Evolutionary conservation across 2,113 vertebrate species (phyloP), one percentile per base, ranked within the genome.

Genomic region (Cervus canadensis): DNA sequence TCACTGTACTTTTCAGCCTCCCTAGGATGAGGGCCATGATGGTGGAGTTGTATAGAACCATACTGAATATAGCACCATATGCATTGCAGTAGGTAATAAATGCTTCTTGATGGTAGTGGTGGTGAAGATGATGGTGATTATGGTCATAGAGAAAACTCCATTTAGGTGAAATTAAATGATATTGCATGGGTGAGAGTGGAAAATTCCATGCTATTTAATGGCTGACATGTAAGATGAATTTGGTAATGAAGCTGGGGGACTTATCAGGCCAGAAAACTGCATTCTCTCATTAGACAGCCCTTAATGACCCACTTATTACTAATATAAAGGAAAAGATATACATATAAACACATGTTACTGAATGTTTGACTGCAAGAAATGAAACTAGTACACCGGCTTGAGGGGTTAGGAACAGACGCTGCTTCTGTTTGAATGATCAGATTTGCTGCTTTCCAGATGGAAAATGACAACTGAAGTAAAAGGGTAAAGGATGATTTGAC

Each of bases 231-330:
- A 94, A 97, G 96, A 98, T 95, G 92, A 95, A 97, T 97, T 96
- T 96, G 93, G 86, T 95, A 97, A 96, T 98, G 97, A 97, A 96
- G 57, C 92, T 91, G 26, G 0, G 62, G 87, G 71, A 94, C 89
- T 95, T 92, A 97, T 93, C 89, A 95, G 87, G 96, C 94, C 98
- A 97, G 83, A 97, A 95, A 97, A 95, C 94, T 93, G 87, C 89
- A 96, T 90, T 96, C 83, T 98, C 87, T 97, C 95, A 59, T 97
- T 97, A 97, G 43, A 71, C 67, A 94, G 84, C 74, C 91, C 92
- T 94, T 97, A 97, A 98, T 97, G 95, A 97, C 93, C 94, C 92
- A 96, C 97, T 98, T 97, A 97, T 96, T 98, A 97, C 91, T 97
- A 98, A 95, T 95, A 98, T 83, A 95, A 97, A 96, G 92, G 87